Conservation (phyloP, 2,113 vertebrate species). For the Cichladusa arquata region DNA sequence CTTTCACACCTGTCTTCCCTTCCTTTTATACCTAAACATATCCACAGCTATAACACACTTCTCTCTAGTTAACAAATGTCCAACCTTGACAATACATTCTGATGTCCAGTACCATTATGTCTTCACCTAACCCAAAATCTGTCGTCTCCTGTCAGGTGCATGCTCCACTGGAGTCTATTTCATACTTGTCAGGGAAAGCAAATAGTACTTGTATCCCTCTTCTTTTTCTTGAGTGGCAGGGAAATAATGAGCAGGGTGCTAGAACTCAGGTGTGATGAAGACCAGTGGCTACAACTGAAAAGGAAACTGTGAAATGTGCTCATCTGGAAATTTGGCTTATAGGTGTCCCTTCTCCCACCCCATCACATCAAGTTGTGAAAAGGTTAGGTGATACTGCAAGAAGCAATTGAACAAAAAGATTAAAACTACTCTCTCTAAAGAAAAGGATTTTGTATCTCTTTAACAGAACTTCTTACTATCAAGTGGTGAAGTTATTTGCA, state of each 20-base stretch:
- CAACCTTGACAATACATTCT: background rate
- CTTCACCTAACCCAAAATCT: background rate
- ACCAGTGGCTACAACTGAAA: background rate
- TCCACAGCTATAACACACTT: background rate
- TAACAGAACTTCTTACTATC: background rate
- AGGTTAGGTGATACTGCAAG: background rate
- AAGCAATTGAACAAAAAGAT: background rate
- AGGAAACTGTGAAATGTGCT: background rate
- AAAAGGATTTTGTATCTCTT: background rate
- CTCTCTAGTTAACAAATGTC: background rate
- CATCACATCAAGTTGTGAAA: background rate
- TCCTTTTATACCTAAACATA: background rate
- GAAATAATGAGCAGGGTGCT: background rate
- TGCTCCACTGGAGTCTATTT: background rate
- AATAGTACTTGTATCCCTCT: background rate
- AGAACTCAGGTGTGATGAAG: background rate
- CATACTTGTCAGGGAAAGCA: background rate
- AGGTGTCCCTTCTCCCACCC: background rate
- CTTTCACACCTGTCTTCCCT: background rate
- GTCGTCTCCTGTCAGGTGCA: background rate
- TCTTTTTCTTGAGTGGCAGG: background rate
- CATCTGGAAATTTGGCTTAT: background rate
- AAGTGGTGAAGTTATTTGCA: background rate
- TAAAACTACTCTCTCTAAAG: background rate
- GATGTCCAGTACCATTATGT: background rate